phyloP scores from a whole-genome alignment of 2,797 vertebrate species.

The Sebastes steindachneri region DNA sequence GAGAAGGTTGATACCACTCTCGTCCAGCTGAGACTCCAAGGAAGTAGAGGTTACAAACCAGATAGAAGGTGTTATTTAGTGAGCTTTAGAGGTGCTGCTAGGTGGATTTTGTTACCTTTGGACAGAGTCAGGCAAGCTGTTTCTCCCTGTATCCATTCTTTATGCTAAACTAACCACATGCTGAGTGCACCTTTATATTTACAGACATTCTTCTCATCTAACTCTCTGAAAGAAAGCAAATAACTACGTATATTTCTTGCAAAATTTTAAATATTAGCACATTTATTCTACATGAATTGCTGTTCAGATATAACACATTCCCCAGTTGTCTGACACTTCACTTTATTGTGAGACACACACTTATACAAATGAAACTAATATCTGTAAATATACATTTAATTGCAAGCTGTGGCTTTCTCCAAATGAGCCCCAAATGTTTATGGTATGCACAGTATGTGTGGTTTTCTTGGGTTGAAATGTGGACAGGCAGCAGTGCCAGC shows the following conservation, averaged over 20 bases:
- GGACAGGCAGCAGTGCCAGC: not conserved
- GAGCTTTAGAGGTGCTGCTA: too few species aligned
- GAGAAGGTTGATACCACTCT: too few species aligned
- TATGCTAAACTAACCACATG: too few species aligned
- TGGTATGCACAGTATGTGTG: not conserved
- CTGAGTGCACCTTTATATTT: too few species aligned
- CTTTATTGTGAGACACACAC: not conserved
- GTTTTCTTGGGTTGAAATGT: constrained; percentile 1
- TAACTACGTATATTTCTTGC: not conserved
- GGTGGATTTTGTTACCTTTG: too few species aligned
- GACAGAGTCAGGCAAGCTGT: too few species aligned
- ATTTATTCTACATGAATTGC: not conserved
- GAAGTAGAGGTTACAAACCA: not conserved
- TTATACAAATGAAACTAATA: too few species aligned
- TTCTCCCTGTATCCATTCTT: too few species aligned
- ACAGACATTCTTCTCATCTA: not conserved
- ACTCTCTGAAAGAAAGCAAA: not conserved
- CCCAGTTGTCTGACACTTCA: not conserved
- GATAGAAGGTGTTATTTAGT: too few species aligned
- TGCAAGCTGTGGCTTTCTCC: not conserved
- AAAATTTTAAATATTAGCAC: not conserved
- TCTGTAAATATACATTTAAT: too few species aligned
- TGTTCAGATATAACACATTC: not conserved
- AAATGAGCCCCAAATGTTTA: not conserved
- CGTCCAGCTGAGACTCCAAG: not conserved